A percentile compares a stretch with the other conserved stretches of the same genome.
These are phyloP conservation scores for Meloidogyne hapla DNA, from an alignment of 1,140 invertebrate species.

Conservation along the genomic window DNA sequence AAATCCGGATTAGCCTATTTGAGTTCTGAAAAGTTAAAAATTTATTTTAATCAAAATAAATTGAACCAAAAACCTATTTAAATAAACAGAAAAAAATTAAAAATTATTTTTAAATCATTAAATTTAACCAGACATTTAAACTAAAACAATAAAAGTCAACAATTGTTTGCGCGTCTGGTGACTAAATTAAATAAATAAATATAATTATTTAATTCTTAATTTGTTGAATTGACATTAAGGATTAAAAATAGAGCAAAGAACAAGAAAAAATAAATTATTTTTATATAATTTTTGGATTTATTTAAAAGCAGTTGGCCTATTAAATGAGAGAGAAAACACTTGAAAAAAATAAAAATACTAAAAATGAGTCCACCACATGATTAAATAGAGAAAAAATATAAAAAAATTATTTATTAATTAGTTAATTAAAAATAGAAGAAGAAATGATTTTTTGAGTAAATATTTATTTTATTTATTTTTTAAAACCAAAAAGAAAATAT, in stretches of 20 bases:
- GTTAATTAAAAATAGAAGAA: background rate
- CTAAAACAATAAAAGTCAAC: no score
- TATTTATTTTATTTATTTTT: background rate
- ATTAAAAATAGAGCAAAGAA: background rate
- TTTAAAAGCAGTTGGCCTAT: background rate
- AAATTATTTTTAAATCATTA: no score
- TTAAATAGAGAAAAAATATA: background rate
- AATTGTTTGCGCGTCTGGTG: no score
- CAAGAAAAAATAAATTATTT: background rate
- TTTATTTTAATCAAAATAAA: no score
- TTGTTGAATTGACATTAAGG: background rate
- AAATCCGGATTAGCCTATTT: no score
- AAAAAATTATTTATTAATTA: background rate
- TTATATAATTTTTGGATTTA: background rate
- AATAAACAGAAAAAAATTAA: no score
- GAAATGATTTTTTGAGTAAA: background rate
- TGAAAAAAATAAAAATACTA: conserved; percentile 1
- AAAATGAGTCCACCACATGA: background rate
- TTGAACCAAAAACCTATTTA: no score
- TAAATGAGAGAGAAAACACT: background rate
- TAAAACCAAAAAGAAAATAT: no score
- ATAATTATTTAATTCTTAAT: no score
- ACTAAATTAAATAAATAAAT: no score
- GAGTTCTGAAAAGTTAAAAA: no score
- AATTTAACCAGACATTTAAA: no score